phyloP scores from a whole-genome alignment of 2,888 invertebrate species.

The Drosophila borborema region DNA sequence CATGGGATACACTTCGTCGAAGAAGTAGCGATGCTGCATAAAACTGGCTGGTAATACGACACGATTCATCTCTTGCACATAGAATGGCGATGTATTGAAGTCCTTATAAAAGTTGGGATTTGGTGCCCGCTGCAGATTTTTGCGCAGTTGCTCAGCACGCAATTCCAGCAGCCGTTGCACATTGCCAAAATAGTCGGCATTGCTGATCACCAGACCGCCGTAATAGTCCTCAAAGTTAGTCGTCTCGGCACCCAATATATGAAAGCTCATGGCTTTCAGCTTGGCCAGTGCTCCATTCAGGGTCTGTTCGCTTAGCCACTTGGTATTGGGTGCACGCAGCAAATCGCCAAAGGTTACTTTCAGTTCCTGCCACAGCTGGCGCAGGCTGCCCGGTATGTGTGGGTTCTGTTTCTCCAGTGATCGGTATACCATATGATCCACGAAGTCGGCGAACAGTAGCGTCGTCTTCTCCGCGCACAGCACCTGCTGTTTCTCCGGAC shows the following conservation, averaged over 20 bases:
- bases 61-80: constrained; percentile 68
- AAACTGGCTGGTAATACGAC: constrained; percentile 72
- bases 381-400: constrained; percentile 58
- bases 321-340: constrained; percentile 42
- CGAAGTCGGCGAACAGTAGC: constrained; percentile 68
- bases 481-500: constrained; percentile 49
- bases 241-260: constrained; percentile 61
- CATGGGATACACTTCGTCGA: constrained; percentile 77
- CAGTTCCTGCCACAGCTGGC: constrained; percentile 73
- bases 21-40: constrained; percentile 80
- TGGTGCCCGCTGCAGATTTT: constrained; percentile 56
- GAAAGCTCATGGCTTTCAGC: constrained; percentile 70
- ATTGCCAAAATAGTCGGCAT: constrained; percentile 75
- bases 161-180: constrained; percentile 65
- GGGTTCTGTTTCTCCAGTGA: constrained; percentile 57
- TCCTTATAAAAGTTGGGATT: constrained; percentile 48
- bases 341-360: constrained; percentile 66
- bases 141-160: constrained; percentile 57
- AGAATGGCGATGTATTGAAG: constrained; percentile 65
- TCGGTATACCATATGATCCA: constrained; percentile 77
- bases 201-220: constrained; percentile 63
- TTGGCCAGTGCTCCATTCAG: constrained; percentile 70
- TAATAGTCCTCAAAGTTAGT: constrained; percentile 69
- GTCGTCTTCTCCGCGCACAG: constrained; percentile 68
- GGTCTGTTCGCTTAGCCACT: constrained; percentile 70